Conservation (phyloP, 2,113 vertebrate species). For the Phoenicopterus ruber region DNA sequence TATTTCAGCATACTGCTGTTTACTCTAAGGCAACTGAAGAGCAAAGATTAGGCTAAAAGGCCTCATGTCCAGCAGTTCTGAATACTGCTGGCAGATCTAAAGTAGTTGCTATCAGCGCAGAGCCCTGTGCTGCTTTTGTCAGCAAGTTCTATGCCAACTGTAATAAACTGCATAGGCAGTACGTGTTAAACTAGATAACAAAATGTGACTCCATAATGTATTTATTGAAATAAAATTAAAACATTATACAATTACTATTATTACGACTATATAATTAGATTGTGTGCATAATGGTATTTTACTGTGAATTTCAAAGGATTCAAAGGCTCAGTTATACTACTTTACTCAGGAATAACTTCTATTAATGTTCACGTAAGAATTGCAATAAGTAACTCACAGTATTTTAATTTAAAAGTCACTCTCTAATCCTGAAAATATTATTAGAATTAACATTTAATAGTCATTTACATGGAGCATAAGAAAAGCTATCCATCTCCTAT, state of each 20-base stretch:
- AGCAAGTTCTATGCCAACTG: neutral
- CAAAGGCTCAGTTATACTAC: neutral
- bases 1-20: neutral
- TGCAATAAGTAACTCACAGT: neutral
- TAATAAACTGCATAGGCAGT: neutral
- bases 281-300: neutral
- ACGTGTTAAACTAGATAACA: neutral
- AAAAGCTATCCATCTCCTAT: neutral
- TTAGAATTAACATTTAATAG: neutral
- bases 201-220: neutral
- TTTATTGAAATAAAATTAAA: neutral
- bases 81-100: neutral
- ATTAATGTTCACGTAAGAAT: accelerated
- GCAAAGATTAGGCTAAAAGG: neutral
- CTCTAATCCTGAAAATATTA: neutral
- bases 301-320: neutral
- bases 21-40: neutral
- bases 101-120: neutral
- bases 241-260: neutral
- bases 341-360: neutral
- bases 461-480: neutral
- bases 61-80: neutral
- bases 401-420: neutral
- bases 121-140: neutral
- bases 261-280: neutral